Evolutionary conservation across 2,888 invertebrate genomes (phyloP), one percentile per base, ranked within the genome.

Genomic region (Pyrochroa serraticornis): DNA sequence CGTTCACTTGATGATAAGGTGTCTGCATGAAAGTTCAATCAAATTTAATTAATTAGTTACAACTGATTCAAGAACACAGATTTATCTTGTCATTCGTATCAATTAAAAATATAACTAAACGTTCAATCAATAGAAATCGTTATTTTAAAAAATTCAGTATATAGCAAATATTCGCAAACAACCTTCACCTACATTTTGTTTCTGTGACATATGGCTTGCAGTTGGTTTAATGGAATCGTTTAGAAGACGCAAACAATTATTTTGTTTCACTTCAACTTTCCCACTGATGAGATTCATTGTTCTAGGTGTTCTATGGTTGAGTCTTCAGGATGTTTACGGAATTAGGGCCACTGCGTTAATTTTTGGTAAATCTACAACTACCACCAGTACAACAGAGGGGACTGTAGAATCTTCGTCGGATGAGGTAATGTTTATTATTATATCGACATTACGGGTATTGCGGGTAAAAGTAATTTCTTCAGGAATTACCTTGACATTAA

Each of bases 341-440:
- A 80, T 83, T 36, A 82, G 82, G 63, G 85, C 86, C 36, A 85
- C 87, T 8, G 83, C 87, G 0, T 81, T 88, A 56, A 83, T 87
- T 76, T 84, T 84, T 76, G 77, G 82, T 22, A 86, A 82, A 77
- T 80, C 83, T 22, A 81, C 83, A 14, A 80, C 82, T 45, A 79
- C 80, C n/a, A 82, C 84, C 9, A 83, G 80, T 6, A 75, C 83
- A 12, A 76, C 82, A 2, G 70, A 72, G 55, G 72, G 73, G 43
- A 70, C 79, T 1, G 52, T 66, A 34, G 65, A 65, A 53, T 60
- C 75, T 1, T 33, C 52, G 37, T 9, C 7, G 10, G 50, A 48
- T 39, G 51, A 56, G 43, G 45, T 56, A 22, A 22, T 22, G 22
- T 5, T 22, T 22, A 22, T 22, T 22, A 22, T 22, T 22, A 22